Evolutionary conservation across 2,888 invertebrate genomes (phyloP), one percentile per base, ranked within the genome.

Genomic region (Eristalis arbustorum): DNA sequence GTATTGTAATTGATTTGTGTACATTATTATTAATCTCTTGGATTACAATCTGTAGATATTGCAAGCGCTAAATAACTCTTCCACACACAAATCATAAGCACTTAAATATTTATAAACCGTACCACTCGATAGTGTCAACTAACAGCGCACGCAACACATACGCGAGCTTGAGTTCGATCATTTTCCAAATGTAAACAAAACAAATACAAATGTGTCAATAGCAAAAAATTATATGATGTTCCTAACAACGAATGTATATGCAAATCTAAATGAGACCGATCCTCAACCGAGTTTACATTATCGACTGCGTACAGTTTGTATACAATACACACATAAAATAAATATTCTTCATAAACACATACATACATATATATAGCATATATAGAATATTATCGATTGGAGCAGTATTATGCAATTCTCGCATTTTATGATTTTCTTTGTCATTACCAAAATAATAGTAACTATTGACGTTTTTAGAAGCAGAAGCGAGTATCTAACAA

Each of bases 1-100:
- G 37, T 14, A 59, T 25, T 49, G 59, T 61, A 37, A 62, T 59
- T 62, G 31, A 76, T 31, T 34, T 76, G 18, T 31, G 56, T 73
- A 63, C n/a, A 73, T 34, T 28, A 42, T 31, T 34, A 63, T 56
- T 62, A 28, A 72, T 49, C 49, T 49, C 2, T 49, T 49, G 4
- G 3, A n/a, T 49, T 49, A 34, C 34, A 34, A 34, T 37, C 13
- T 37, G 37, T 37, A 37, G 37, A 37, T 37, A 37, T 34, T 34
- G 34, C 10, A 67, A 67, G 31, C 40, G 61, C 59, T n/a, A 42
- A 59, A 75, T 42, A 67, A 59, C 57, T 37, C 37, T 37, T 37
- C 37, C 37, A 37, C 1, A 37, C 37, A 37, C 37, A 37, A 37
- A 37, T 37, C 37, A 37, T 37, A 13, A 13, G 37, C 37, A 13